Evolutionary conservation across 2,113 vertebrate species (phyloP).

Genomic region (Cololabis saira): DNA sequence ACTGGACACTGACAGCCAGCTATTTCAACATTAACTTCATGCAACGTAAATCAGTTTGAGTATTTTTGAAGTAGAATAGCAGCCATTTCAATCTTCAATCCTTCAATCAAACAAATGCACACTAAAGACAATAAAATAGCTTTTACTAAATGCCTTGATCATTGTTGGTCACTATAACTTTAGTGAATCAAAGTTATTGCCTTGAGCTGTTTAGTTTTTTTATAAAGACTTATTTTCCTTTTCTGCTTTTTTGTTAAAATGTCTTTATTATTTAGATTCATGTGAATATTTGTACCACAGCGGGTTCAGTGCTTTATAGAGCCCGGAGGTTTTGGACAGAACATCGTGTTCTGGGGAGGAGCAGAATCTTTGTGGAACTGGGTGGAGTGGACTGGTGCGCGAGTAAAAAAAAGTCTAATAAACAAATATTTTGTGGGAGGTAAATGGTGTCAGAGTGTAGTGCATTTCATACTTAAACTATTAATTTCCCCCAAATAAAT

Average conservation of each 20-base stretch:
- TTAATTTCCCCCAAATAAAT: no score
- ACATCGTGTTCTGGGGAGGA: not conserved
- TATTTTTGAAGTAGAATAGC: no score
- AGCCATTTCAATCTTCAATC: no score
- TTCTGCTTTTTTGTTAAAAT: not conserved
- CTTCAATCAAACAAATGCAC: no score
- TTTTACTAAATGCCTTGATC: no score
- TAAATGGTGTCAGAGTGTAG: not conserved
- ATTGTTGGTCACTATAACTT: no score
- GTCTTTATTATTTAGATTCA: not conserved
- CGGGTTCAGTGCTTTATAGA: not conserved
- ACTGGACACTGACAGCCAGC: no score
- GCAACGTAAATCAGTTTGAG: no score
- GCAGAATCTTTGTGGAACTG: slow-evolving; percentile 9
- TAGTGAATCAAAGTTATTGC: no score
- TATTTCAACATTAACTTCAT: no score
- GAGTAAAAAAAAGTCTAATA: not conserved
- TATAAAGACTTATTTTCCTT: not conserved
- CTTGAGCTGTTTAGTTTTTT: not conserved
- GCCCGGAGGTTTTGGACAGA: not conserved
- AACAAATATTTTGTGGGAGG: slow-evolving; percentile 8
- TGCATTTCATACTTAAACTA: not conserved
- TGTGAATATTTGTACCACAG: not conserved
- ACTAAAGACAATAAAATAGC: no score
- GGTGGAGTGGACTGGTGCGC: slow-evolving; percentile 13